A percentile compares a stretch with the other conserved stretches of the same genome.
These are phyloP conservation scores for Morpho deidamia DNA, from an alignment of 2,888 invertebrate genomes.

Conservation along the genomic window DNA sequence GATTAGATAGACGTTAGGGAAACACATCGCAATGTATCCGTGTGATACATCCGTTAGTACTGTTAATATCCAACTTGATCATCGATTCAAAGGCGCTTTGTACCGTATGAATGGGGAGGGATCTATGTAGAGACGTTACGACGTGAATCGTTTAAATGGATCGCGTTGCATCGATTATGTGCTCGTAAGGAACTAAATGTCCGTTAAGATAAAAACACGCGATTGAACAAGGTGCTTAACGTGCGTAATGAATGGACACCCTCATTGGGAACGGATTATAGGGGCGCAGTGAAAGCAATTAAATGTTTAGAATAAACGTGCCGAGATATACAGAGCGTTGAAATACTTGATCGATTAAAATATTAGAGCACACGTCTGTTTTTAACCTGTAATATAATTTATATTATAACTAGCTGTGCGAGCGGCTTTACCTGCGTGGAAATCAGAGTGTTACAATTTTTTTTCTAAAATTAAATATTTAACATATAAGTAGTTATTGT, in stretches of 20 bases:
- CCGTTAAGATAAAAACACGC: conserved; percentile 23
- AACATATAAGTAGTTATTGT: too few relatives aligned
- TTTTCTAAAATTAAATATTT: too few relatives aligned
- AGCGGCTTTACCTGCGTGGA: too few relatives aligned
- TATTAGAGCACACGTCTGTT: too few relatives aligned
- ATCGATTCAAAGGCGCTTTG: conserved; percentile 28
- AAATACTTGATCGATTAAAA: background rate
- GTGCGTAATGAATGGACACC: conserved; percentile 15
- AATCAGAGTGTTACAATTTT: too few relatives aligned
- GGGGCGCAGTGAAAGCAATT: conserved; percentile 21
- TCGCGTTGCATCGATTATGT: conserved; percentile 25
- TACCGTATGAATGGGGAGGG: conserved; percentile 7
- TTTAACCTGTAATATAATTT: too few relatives aligned
- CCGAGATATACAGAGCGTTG: background rate
- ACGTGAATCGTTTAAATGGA: conserved; percentile 29
- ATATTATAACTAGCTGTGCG: too few relatives aligned
- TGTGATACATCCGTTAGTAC: conserved; percentile 15
- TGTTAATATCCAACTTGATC: conserved; percentile 26
- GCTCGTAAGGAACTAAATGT: conserved; percentile 22
- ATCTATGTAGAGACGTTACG: conserved; percentile 23
- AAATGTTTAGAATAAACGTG: conserved; percentile 5
- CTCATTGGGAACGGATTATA: conserved; percentile 17
- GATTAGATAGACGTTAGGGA: background rate
- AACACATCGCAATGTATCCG: background rate
- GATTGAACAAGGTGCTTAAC: conserved; percentile 21